A percentile compares a stretch with the other conserved stretches of the same genome.
Conservation (phyloP, 2,113 vertebrate genomes). For the Galbula dea region DNA sequence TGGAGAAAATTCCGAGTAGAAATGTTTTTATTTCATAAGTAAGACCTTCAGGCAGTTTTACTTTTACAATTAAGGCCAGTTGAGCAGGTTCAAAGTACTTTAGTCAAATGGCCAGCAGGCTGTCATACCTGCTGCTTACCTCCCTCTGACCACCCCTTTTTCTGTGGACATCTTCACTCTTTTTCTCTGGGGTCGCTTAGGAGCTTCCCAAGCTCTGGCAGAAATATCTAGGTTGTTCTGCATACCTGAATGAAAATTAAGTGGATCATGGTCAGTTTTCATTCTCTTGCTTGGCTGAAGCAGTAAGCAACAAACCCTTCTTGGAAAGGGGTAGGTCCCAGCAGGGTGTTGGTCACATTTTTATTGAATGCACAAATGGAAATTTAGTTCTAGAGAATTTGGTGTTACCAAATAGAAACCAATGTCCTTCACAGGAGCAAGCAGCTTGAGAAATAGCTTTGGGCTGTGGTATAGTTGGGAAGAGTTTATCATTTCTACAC, state of each 20-base stretch:
- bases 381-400: background rate
- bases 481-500: background rate
- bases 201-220: background rate
- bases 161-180: background rate
- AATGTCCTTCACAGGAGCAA: background rate
- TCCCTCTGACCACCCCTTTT: background rate
- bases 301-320: background rate
- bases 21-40: background rate
- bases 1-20: background rate
- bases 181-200: background rate
- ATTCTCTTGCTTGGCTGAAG: background rate
- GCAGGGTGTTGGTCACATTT: background rate
- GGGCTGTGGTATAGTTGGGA: background rate
- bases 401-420: background rate
- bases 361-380: background rate
- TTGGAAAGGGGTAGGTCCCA: background rate
- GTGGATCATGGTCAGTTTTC: background rate
- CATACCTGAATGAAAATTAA: background rate
- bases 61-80: background rate
- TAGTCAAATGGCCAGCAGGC: background rate
- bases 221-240: background rate
- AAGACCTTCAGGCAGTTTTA: background rate
- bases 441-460: background rate
- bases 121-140: background rate
- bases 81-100: background rate